Evolutionary conservation across 2,888 invertebrate species (phyloP), one percentile per base, ranked within the genome.

Genomic region (Ernsta delagoae): DNA sequence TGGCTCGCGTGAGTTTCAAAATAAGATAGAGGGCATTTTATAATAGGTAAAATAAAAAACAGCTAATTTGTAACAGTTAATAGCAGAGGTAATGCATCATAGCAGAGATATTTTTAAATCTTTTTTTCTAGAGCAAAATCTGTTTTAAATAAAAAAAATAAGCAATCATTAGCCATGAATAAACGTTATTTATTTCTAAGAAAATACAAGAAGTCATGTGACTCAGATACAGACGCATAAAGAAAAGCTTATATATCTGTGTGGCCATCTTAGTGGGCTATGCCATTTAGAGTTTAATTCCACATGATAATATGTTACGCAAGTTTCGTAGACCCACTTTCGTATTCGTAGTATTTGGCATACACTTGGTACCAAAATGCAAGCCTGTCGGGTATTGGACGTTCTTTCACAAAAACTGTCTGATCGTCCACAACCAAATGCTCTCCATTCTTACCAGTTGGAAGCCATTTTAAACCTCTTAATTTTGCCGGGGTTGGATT

Each of bases 321-420:
- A 48, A 7, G 12, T 1, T 54, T 5, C 24, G 54, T 24, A 24
- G 24, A 1, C 3, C 24, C 24, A 24, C 24, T 24, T 31, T 54
- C 31, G 36, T 50, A 48, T 43, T 34, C 31, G 12, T 57, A 8
- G n/a, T 62, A 62, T 12, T 39, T 36, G 5, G 34, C 61, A 9
- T 62, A 62, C 16, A 16, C 61, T 45, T 34, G 16, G 9, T 43
- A 34, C 61, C 61, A 62, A 50, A 62, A 62, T 0, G 48, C n/a
- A 36, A 43, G 43, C 36, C 61, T 62, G 4, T n/a, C 48, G 36
- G 50, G 50, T 48, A 61, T 11, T 4, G 61, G 61, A 24, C 11
- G 34, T 24, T 31, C 45, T 8, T 36, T 34, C 12, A 50, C 36
- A 12, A 31, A 31, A 5, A n/a, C n/a, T 34, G 50, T 6, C 3